phyloP scores from a whole-genome alignment of 2,797 vertebrate genomes.

The Oryzias sinensis region DNA sequence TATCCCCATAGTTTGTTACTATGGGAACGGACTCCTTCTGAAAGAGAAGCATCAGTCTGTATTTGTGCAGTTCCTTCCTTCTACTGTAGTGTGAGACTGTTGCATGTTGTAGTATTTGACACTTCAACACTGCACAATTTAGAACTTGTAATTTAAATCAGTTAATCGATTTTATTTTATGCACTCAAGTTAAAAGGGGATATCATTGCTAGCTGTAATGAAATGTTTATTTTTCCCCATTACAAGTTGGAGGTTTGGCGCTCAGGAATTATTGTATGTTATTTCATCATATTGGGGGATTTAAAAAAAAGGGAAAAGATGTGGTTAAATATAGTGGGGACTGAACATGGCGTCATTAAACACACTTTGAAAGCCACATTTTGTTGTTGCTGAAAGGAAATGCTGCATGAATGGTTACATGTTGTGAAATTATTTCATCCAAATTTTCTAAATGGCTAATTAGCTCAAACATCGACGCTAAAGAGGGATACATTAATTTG shows the following conservation, averaged over 20 bases:
- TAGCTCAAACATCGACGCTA: too few species aligned
- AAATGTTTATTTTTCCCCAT: too few species aligned
- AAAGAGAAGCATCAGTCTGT: slow-evolving; percentile 14
- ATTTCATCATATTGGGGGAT: too few species aligned
- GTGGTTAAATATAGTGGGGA: slow-evolving; percentile 22
- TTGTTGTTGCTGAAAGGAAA: slow-evolving; percentile 27
- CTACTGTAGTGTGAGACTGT: background rate
- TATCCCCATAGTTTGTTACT: slow-evolving; percentile 36
- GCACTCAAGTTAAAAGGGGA: background rate
- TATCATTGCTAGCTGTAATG: background rate
- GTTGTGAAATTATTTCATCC: background rate
- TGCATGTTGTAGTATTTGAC: background rate
- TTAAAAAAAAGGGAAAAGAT: slow-evolving; percentile 2
- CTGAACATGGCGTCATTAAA: slow-evolving; percentile 45
- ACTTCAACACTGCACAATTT: too few species aligned
- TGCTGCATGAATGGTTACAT: slow-evolving; percentile 9
- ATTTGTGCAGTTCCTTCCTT: background rate
- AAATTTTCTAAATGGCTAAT: too few species aligned
- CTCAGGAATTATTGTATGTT: too few species aligned
- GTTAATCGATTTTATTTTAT: slow-evolving; percentile 1
- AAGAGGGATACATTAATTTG: too few species aligned
- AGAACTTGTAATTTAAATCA: background rate
- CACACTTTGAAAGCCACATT: slow-evolving; percentile 23
- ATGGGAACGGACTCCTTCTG: slow-evolving; percentile 36
- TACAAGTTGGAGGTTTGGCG: too few species aligned